These are phyloP conservation scores for Zaprionus vittiger DNA, from an alignment of 1,140 invertebrate genomes.

Conservation along the genomic window DNA sequence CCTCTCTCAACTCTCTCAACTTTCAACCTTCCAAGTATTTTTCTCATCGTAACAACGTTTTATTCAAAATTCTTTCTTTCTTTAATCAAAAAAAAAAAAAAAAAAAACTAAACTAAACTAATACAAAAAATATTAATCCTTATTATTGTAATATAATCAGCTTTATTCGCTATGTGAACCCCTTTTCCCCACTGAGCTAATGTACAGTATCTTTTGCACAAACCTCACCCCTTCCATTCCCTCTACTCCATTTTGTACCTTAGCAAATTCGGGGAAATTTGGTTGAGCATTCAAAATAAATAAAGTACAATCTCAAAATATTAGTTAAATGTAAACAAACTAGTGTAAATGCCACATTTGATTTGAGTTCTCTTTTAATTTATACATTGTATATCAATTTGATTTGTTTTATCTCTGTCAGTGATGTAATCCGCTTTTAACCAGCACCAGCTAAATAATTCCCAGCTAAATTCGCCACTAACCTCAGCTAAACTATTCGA, in stretches of 20 bases:
- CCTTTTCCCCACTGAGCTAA: conserved; percentile 19
- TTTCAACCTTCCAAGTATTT: conserved; percentile 84
- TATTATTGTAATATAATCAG: conserved; percentile 57
- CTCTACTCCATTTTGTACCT: not conserved
- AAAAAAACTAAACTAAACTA: conserved; percentile 16
- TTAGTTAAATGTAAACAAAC: conserved; percentile 68
- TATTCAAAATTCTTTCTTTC: conserved; percentile 77
- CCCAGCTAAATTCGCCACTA: conserved; percentile 46
- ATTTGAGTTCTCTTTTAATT: conserved; percentile 37
- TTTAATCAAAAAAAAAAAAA: conserved; percentile 39
- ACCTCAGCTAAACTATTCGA: conserved; percentile 52
- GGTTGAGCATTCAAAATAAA: conserved; percentile 61
- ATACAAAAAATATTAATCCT: conserved; percentile 54
- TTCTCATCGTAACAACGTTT: conserved; percentile 79
- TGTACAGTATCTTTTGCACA: conserved; percentile 42
- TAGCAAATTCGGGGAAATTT: conserved; percentile 55
- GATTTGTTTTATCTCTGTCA: conserved; percentile 22
- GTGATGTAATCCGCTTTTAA: conserved; percentile 60
- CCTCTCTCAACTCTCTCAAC: conserved; percentile 83
- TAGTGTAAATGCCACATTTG: conserved; percentile 74
- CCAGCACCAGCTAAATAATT: conserved; percentile 49
- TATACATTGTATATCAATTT: conserved; percentile 43
- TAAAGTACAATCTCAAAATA: conserved; percentile 49
- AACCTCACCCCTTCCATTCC: not conserved
- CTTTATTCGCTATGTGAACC: conserved; percentile 59